Percentiles rank a stretch among this genome's conserved stretches.
phyloP scores from a whole-genome alignment of 2,888 invertebrate species.

The Callosobruchus maculatus region DNA sequence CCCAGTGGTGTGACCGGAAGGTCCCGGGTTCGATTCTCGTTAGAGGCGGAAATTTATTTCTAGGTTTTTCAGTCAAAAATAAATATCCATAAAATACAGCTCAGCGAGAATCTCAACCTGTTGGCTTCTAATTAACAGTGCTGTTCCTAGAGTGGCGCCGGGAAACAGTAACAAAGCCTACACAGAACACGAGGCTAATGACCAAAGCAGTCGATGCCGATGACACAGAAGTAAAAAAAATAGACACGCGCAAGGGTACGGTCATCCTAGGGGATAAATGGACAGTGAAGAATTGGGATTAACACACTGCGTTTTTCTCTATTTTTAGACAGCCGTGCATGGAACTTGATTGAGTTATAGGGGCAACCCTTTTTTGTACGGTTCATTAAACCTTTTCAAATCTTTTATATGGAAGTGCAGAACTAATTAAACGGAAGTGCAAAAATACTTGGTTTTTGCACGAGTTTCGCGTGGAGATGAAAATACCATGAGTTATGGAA shows the following conservation, averaged over 20 bases:
- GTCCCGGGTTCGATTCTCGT: too few species aligned
- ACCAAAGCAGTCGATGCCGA: too few species aligned
- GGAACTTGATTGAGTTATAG: background rate
- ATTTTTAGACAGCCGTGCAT: background rate
- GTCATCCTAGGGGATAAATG: background rate
- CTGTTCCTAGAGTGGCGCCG: too few species aligned
- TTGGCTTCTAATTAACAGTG: too few species aligned
- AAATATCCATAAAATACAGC: too few species aligned
- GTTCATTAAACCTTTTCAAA: background rate
- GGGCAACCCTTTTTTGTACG: background rate
- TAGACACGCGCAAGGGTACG: background rate
- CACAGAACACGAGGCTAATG: too few species aligned
- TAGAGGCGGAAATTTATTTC: too few species aligned
- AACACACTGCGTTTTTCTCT: background rate
- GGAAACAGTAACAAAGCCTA: too few species aligned
- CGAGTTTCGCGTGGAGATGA: background rate
- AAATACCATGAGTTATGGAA: background rate
- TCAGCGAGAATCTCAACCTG: too few species aligned
- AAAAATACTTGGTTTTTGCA: background rate
- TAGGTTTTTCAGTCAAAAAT: too few species aligned
- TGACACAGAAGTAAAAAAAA: background rate
- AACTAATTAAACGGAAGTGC: background rate
- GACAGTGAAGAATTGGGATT: background rate
- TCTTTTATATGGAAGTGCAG: background rate
- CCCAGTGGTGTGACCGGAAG: too few species aligned